Evolutionary conservation across 2,113 vertebrate species (phyloP).

Genomic region (Xiphophorus couchianus): DNA sequence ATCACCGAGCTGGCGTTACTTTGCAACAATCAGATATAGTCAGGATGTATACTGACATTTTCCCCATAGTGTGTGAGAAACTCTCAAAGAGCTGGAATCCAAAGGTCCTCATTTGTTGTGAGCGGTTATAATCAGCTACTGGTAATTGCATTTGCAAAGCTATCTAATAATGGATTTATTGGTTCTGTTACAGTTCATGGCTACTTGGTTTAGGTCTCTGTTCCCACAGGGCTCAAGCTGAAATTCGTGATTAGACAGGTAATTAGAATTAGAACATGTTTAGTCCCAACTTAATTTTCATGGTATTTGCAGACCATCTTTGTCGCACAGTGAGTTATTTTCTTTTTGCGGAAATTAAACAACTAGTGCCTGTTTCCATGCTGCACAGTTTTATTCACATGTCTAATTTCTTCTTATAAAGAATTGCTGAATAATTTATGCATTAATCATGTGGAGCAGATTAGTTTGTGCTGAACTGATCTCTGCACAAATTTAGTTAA

Average conservation of each 20-base stretch:
- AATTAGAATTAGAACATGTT: constrained; percentile 29
- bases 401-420: constrained; percentile 13
- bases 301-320: constrained; percentile 45
- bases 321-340: constrained; percentile 8
- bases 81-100: constrained; percentile 21
- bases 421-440: constrained; percentile 5
- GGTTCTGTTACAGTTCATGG: constrained; percentile 35
- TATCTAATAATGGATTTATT: constrained; percentile 45
- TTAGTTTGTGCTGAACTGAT: constrained; percentile 9
- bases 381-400: constrained; percentile 13
- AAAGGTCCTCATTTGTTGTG: constrained; percentile 51
- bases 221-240: constrained; percentile 23
- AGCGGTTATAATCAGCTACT: constrained; percentile 41
- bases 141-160: constrained; percentile 49
- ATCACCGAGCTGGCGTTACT: constrained; percentile 26
- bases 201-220: constrained; percentile 17
- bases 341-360: constrained; percentile 34
- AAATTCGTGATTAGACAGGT: constrained; percentile 48
- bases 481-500: constrained; percentile 21
- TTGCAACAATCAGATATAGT: constrained; percentile 46
- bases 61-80: constrained; percentile 13
- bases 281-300: constrained; percentile 45
- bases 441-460: constrained; percentile 13
- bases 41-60: constrained; percentile 30
- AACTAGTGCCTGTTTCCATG: neutral